These are phyloP conservation scores for Apodemia zela DNA, from an alignment of 2,888 invertebrate genomes.

Conservation along the genomic window DNA sequence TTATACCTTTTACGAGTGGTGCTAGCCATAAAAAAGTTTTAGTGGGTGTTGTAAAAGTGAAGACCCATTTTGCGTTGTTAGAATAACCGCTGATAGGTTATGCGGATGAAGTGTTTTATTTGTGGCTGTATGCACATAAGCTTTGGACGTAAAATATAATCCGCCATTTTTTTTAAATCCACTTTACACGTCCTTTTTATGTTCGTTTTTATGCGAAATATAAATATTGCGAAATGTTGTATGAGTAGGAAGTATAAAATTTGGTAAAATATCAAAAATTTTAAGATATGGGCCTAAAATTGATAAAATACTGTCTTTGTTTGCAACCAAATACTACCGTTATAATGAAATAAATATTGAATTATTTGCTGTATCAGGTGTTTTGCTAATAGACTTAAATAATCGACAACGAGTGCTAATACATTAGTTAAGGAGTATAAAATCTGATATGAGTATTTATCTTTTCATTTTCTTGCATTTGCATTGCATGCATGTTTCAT, in stretches of 20 bases:
- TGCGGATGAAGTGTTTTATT: slow-evolving; percentile 44
- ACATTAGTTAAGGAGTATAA: too few relatives aligned
- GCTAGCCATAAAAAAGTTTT: slow-evolving; percentile 70
- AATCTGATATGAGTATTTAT: too few relatives aligned
- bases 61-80: slow-evolving; percentile 50
- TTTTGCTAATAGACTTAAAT: too few relatives aligned
- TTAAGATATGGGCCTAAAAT: too few relatives aligned
- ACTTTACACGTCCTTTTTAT: slow-evolving; percentile 3
- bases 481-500: too few relatives aligned
- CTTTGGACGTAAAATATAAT: slow-evolving; percentile 11
- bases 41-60: slow-evolving; percentile 61
- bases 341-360: too few relatives aligned
- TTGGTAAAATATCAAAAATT: background rate
- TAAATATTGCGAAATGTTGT: background rate
- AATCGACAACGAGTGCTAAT: too few relatives aligned
- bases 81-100: slow-evolving; percentile 54
- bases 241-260: background rate
- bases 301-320: too few relatives aligned
- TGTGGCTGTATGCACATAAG: slow-evolving; percentile 21
- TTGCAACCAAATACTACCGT: too few relatives aligned
- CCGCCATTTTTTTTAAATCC: slow-evolving; percentile 13
- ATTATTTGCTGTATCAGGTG: too few relatives aligned
- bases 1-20: slow-evolving; percentile 73
- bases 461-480: too few relatives aligned
- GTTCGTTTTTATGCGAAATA: slow-evolving; percentile 8